Evolutionary conservation across 2,113 vertebrate species (phyloP).

Genomic region (Scolopax mira): DNA sequence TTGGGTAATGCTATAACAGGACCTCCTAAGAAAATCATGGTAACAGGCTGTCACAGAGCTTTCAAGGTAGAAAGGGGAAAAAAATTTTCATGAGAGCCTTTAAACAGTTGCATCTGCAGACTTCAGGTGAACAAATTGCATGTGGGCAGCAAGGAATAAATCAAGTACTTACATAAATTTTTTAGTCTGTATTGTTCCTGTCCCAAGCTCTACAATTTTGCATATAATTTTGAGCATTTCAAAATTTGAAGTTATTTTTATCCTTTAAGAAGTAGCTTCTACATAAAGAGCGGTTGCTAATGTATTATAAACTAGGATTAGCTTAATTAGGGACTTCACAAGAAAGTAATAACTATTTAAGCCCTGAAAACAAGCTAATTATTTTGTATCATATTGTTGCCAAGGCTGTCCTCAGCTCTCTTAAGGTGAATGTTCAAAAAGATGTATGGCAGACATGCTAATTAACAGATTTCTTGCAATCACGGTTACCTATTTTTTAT

Average conservation of each 20-base stretch:
- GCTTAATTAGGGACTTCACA: conserved; percentile 68
- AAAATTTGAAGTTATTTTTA: conserved; percentile 41
- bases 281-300: conserved; percentile 52
- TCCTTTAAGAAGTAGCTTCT: not conserved
- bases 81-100: not conserved
- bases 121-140: conserved; percentile 21
- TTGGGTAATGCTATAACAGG: not conserved
- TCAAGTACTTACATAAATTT: not conserved
- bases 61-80: not conserved
- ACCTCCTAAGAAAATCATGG: conserved; percentile 1
- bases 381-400: conserved; percentile 52
- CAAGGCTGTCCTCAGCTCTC: not conserved
- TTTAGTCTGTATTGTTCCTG: conserved; percentile 8
- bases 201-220: not conserved
- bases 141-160: conserved; percentile 34
- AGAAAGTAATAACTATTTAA: conserved; percentile 63
- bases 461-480: conserved; percentile 34
- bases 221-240: not conserved
- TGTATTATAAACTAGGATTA: conserved; percentile 61
- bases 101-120: conserved; percentile 15
- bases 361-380: conserved; percentile 69
- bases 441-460: not conserved
- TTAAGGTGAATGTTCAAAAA: conserved; percentile 13
- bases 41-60: not conserved
- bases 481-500: not conserved